Conservation (phyloP, 2,113 vertebrate genomes). For the Tinamus guttatus region DNA sequence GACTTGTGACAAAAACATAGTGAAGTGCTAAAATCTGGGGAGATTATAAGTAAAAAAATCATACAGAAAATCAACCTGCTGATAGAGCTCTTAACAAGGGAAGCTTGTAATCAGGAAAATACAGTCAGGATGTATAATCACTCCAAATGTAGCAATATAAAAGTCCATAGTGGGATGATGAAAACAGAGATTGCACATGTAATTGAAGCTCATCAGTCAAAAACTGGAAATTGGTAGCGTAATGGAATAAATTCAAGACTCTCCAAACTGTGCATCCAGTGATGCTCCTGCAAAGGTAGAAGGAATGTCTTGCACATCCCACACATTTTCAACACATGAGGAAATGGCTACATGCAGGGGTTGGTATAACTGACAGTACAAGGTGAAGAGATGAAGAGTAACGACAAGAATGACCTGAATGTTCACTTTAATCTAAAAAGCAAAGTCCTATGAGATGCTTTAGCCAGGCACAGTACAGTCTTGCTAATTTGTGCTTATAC, state of each 20-base stretch:
- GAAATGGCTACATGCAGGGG: fast-evolving
- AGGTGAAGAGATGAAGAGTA: not conserved
- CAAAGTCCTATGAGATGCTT: not conserved
- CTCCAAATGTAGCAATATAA: not conserved
- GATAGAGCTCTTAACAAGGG: not conserved
- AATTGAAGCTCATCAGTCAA: not conserved
- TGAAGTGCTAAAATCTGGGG: not conserved
- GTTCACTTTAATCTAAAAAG: fast-evolving
- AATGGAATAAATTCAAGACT: not conserved
- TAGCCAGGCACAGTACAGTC: not conserved
- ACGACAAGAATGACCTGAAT: not conserved
- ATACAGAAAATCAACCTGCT: not conserved
- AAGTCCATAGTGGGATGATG: not conserved
- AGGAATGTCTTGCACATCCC: not conserved
- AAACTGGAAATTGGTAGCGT: not conserved
- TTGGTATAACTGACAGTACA: not conserved
- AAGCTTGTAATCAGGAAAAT: not conserved
- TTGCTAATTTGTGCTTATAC: not conserved
- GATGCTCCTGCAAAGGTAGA: not conserved
- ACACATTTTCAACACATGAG: not conserved
- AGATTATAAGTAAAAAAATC: not conserved
- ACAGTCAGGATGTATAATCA: not conserved
- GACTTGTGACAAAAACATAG: not conserved
- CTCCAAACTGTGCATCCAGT: not conserved
- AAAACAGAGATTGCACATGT: not conserved